These are phyloP conservation scores for Penaeus monodon DNA, from an alignment of 2,888 invertebrate genomes.

Conservation along the genomic window DNA sequence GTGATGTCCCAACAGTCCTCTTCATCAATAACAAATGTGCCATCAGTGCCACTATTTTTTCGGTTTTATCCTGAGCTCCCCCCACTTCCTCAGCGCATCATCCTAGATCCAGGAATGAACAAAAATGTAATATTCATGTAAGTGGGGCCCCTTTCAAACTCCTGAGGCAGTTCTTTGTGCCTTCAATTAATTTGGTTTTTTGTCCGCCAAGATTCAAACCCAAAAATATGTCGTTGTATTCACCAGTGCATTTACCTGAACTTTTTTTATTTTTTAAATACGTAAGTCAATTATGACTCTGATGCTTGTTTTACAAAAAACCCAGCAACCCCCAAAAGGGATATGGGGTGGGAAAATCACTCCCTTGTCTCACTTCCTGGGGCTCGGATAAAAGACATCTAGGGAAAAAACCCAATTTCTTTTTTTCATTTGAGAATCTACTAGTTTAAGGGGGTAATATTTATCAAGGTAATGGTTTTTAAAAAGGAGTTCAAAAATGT, in stretches of 20 bases:
- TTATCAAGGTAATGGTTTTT: conserved; percentile 46
- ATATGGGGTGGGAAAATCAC: conserved; percentile 84
- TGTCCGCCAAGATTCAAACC: too few relatives aligned
- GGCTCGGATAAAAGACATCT: conserved; percentile 83
- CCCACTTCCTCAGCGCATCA: conserved; percentile 40
- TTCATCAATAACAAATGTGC: conserved; percentile 17
- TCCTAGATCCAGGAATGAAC: conserved; percentile 48
- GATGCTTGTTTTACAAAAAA: not conserved
- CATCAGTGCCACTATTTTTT: conserved; percentile 41
- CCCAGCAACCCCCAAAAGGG: conserved; percentile 44
- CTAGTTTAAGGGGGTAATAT: conserved; percentile 82
- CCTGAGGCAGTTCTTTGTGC: not conserved
- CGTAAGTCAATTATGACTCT: not conserved
- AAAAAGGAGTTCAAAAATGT: not conserved
- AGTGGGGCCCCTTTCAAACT: conserved; percentile 10
- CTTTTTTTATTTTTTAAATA: too few relatives aligned
- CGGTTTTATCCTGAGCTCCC: conserved; percentile 43
- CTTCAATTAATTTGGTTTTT: too few relatives aligned
- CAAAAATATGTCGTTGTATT: too few relatives aligned
- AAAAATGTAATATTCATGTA: conserved; percentile 41
- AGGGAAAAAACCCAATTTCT: conserved; percentile 91
- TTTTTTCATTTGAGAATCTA: conserved; percentile 96
- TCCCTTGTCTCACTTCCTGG: conserved; percentile 84
- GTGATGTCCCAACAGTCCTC: not conserved
- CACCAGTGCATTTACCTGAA: too few relatives aligned